Evolutionary conservation across 2,113 vertebrate genomes (phyloP), one percentile per base, ranked within the genome.

Genomic region (Psophia crepitans): DNA sequence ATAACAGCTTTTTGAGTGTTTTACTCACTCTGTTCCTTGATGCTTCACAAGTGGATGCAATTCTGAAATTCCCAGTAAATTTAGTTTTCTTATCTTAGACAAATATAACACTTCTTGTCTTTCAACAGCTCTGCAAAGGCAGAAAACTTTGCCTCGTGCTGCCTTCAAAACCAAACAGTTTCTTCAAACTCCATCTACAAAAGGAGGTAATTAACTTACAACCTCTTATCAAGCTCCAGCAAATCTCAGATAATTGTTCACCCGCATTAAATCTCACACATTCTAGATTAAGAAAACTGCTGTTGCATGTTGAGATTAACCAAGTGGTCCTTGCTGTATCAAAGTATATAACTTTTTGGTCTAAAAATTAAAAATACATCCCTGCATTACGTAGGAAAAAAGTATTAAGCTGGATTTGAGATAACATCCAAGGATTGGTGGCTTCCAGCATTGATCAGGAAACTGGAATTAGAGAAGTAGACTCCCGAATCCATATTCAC

Each of bases 151-250:
- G 96, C 98, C 98, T 97, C 98, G 98, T 94, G 98, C 99, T 97
- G 99, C 99, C 97, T 99, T 99, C 98, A 99, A 99, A 99, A 97
- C 99, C 98, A 99, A 99, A 99, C 99, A 99, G 98, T 99, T 98
- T 96, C 99, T 99, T 98, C 99, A 98, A 99, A 99, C 98, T 97
- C 98, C 99, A 96, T 98, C 99, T 88, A 94, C 99, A 98, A 99
- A 99, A 98, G 98, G 99, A 99, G 99, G 99, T 99, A 99, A 99
- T 97, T 96, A 89, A 96, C 87, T 76, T 96, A 73, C 96, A 90
- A 54, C 97, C 98, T 97, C 97, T 97, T 98, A 91, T 3, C 94
- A 86, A 97, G 92, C 91, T 98, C 79, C 92, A 93, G 89, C 94
- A 94, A 97, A 93, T 95, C 80, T 93, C 83, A 88, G 33, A 83